These are phyloP conservation scores for Heliconius melpomene DNA, from an alignment of 1,140 invertebrate species.

Conservation along the genomic window DNA sequence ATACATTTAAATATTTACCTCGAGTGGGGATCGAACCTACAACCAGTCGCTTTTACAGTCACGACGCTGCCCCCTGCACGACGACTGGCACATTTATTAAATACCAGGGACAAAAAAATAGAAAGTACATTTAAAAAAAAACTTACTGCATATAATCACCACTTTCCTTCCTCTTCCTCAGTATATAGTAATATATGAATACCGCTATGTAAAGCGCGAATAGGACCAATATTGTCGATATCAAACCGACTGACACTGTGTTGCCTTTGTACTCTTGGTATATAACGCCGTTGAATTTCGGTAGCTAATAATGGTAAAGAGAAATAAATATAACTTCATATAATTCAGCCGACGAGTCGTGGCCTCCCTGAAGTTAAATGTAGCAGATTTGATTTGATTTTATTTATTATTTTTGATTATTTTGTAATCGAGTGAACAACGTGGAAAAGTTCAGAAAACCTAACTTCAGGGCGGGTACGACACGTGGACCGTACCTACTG, in stretches of 20 bases:
- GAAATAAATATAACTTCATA: neutral
- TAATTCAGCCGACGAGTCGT: neutral
- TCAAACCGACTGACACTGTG: constrained; percentile 41
- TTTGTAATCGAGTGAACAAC: too few relatives aligned
- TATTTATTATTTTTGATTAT: too few relatives aligned
- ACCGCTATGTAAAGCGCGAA: constrained; percentile 50
- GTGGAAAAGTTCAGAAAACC: too few relatives aligned
- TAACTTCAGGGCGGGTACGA: too few relatives aligned
- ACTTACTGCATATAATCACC: constrained; percentile 52
- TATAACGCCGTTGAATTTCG: constrained; percentile 55
- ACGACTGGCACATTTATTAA: neutral
- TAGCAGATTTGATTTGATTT: too few relatives aligned
- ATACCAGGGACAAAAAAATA: neutral
- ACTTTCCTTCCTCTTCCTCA: constrained; percentile 30
- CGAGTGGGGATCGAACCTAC: too few relatives aligned
- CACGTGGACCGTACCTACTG: too few relatives aligned
- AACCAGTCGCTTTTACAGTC: too few relatives aligned
- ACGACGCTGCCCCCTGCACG: too few relatives aligned
- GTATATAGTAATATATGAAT: constrained; percentile 47
- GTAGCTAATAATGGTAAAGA: constrained; percentile 39
- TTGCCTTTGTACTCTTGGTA: constrained; percentile 35
- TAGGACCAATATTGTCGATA: constrained; percentile 43
- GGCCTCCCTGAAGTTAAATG: too few relatives aligned
- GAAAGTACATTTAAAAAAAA: neutral
- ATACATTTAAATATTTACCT: too few relatives aligned